These are phyloP conservation scores for Agonum fuliginosum DNA, from an alignment of 2,888 invertebrate genomes.

Conservation along the genomic window DNA sequence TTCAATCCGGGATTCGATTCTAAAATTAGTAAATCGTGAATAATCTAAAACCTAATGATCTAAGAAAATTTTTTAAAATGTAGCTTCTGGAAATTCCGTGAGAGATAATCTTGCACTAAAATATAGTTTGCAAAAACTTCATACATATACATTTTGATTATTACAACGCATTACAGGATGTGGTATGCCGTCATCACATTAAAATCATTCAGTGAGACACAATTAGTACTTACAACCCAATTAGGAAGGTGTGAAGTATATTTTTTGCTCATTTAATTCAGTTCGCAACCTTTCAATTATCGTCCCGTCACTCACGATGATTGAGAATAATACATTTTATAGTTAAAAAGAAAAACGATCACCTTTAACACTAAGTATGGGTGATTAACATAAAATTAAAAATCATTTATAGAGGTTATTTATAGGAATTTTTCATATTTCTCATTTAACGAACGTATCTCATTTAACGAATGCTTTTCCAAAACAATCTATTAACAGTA, in stretches of 20 bases:
- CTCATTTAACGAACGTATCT: no score
- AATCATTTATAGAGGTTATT: no score
- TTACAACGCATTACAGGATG: neutral
- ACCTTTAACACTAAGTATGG: no score
- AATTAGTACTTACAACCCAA: conserved; percentile 24
- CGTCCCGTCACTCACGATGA: neutral
- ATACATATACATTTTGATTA: conserved; percentile 7
- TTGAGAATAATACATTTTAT: no score
- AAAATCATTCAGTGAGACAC: conserved; percentile 9
- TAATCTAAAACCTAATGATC: neutral
- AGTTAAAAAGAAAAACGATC: no score
- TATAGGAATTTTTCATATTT: no score
- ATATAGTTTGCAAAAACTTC: neutral
- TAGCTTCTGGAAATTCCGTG: conserved; percentile 1
- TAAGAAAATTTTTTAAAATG: neutral
- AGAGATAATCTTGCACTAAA: neutral
- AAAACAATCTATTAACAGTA: no score
- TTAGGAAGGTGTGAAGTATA: conserved; percentile 7
- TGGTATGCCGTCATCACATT: conserved; percentile 6
- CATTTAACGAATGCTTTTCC: no score
- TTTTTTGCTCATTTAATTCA: conserved; percentile 4
- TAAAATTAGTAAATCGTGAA: neutral
- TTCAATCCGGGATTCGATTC: neutral
- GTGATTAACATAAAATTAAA: no score
- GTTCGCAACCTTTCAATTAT: neutral